Base-by-base conservation (phyloP, 1,140 invertebrate genomes). In the Papilio polytes region DNA sequence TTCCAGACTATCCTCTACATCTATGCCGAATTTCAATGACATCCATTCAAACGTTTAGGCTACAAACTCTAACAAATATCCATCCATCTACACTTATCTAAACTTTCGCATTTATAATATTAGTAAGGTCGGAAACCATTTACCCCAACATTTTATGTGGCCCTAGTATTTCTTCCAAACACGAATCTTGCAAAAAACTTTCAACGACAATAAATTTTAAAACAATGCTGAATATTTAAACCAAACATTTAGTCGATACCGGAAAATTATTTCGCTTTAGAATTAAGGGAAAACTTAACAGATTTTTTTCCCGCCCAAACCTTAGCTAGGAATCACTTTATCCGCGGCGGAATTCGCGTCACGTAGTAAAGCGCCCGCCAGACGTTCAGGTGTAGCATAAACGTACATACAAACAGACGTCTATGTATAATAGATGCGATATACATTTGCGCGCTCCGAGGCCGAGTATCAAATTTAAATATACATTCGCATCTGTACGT, bases 391-490 rank as follows among this genome's bases (percentile, higher is more conserved):
- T 85, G 74, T 84, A 84, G 53, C 74, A 78, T 76, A 73, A 66
- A 83, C 74, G 81, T 80, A 85, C 80, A 78, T 80, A 78, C 82
- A 84, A 81, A 84, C 80, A 78, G 76, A 41, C 18, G 22, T 78
- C 73, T 46, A 63, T 80, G 44, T 81, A 78, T 72, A 81, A 74
- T 76, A 59, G 41, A 80, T 48, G 51, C 74, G 74, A 78, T 76
- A 84, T 76, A 77, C 66, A 59, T 78, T 80, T 78, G 84, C 81
- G 80, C 84, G 80, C 80, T 82, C 80, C 9, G 72, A 81, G 82
- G 82, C 78, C 82, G 80, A 36, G n/a, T 84, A 89, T 91, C 86
- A 89, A 89, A 89, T 92, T 92, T 91, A 90, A 92, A 92, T 91
- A 92, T 90, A 91, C 89, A 92, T 91, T 36, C 83, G 80, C 77